A percentile compares a stretch with the other conserved stretches of the same genome.
phyloP scores from a whole-genome alignment of 2,113 vertebrate species.

The Phodopus roborovskii region DNA sequence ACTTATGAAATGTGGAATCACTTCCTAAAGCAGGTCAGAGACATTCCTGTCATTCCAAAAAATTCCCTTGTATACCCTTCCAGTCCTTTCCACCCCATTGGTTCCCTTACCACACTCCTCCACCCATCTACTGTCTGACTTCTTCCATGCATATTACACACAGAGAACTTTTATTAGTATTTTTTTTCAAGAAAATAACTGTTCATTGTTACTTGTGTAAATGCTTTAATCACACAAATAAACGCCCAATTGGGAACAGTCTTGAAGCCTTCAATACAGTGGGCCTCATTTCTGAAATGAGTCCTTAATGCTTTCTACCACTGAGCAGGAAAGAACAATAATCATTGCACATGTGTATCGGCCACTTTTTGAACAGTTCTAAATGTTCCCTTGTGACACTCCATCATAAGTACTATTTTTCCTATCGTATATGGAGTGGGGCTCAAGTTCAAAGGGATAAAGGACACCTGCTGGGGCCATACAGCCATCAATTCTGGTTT shows the following conservation, averaged over 20 bases:
- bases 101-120: neutral
- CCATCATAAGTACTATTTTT: neutral
- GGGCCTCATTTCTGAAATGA: neutral
- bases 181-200: neutral
- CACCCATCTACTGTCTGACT: neutral
- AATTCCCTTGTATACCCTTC: neutral
- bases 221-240: neutral
- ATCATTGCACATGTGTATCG: neutral
- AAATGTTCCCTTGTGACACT: neutral
- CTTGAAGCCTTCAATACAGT: neutral
- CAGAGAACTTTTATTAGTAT: neutral
- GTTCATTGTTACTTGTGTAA: neutral
- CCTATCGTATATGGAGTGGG: neutral
- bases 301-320: neutral
- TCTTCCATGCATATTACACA: neutral
- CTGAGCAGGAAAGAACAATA: neutral
- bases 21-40: neutral
- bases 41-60: slow-evolving; percentile 17
- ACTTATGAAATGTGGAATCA: neutral
- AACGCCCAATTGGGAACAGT: neutral
- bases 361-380: neutral
- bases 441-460: neutral
- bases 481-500: neutral
- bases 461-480: neutral
- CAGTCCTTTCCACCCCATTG: neutral